Evolutionary conservation across 2,797 vertebrate species (phyloP).

Genomic region (Avahi laniger): DNA sequence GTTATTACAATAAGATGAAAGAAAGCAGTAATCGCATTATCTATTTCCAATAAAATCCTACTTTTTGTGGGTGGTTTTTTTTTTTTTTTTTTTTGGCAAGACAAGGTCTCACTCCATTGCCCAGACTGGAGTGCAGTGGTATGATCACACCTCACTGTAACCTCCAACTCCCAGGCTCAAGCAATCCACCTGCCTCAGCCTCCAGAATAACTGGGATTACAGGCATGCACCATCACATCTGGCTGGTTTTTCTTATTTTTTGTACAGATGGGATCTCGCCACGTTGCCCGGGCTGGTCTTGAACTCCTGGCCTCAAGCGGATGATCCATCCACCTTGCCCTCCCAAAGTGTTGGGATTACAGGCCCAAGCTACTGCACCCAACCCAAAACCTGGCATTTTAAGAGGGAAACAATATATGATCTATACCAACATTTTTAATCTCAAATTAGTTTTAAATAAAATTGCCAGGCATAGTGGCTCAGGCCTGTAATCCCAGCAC

Average conservation of each 20-base stretch:
- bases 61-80: neutral
- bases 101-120: neutral
- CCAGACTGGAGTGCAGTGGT: neutral
- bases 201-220: neutral
- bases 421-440: constrained; percentile 8
- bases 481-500: neutral
- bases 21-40: neutral
- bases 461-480: neutral
- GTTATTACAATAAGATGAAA: constrained; percentile 22
- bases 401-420: neutral
- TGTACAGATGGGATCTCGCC: neutral
- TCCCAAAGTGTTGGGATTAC: neutral
- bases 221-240: neutral
- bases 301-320: neutral
- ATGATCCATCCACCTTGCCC: neutral
- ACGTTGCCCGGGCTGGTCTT: neutral
- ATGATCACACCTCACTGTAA: neutral
- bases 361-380: neutral
- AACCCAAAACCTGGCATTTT: neutral
- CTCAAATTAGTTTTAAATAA: constrained; percentile 3
- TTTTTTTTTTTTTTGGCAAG: neutral
- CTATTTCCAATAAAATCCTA: constrained; percentile 24
- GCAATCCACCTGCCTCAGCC: neutral
- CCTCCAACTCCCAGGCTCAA: neutral
- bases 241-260: neutral